Base-by-base conservation (phyloP, 2,797 vertebrate species). In the Fringilla coelebs region DNA sequence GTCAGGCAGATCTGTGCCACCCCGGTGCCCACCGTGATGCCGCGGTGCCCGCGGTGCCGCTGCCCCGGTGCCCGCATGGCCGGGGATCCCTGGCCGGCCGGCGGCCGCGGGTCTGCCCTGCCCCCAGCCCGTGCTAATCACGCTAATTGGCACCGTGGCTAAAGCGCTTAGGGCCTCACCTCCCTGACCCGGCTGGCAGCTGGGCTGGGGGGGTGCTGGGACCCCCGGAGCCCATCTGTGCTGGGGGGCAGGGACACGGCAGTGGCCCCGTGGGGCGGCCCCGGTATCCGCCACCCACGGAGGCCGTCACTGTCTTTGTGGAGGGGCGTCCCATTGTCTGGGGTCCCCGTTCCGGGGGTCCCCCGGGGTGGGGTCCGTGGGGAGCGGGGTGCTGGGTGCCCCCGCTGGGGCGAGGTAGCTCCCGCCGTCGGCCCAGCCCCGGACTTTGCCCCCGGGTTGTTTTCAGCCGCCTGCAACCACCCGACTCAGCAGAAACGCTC, bases 401-500 rank as follows among this genome's bases (percentile, higher is more conserved):
- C 88, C 85, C 34, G 18, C 4, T 1, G 38, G 71, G 79, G 72
- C 7, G 9, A 75, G 31, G 52, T 75, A 32, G 83, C 79, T 93
- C 91, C 58, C 2, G 72, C 86, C 7, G 5, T 52, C 17, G 3
- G 77, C 90, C 92, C 89, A 83, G 68, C 91, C 88, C 91, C 83
- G 96, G 95, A 97, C 96, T 97, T 97, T 92, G 93, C 75, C 91
- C 94, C 73, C 48, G 40, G 76, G 84, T 94, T 97, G 96, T 96
- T 97, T 96, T 96, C 76, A 46, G 29, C 84, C 32, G 71, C 78
- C 83, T 87, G 83, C 65, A 88, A 91, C 75, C 73, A 61, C 86
- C 85, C 88, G 76, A 91, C 92, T 96, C 96, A 96, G 96, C 96
- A 96, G 92, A 96, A 97, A 96, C 48, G n/a, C 68, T 74, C 67